phyloP scores from a whole-genome alignment of 2,888 invertebrate genomes.

The Mesoligia furuncula region DNA sequence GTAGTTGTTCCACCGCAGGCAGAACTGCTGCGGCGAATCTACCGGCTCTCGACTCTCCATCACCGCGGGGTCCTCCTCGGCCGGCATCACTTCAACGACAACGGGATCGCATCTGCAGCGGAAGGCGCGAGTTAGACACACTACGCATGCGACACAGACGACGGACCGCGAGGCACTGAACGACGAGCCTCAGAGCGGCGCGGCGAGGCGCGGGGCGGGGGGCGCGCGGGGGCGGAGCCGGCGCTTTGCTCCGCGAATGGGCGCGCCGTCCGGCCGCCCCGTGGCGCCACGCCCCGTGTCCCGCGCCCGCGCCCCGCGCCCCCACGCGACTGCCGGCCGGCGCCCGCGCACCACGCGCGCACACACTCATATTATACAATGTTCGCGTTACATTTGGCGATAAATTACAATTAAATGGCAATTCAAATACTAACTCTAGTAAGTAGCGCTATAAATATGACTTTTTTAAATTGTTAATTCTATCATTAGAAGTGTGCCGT shows the following conservation, averaged over 20 bases:
- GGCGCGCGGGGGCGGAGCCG: conserved; percentile 75
- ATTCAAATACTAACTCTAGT: conserved; percentile 57
- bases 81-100: conserved; percentile 85
- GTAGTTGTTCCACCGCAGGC: conserved; percentile 98
- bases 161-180: conserved; percentile 85
- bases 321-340: conserved; percentile 54
- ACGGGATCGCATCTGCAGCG: conserved; percentile 86
- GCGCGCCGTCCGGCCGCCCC: conserved; percentile 67
- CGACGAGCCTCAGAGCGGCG: conserved; percentile 70
- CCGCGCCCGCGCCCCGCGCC: conserved; percentile 60
- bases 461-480: conserved; percentile 54
- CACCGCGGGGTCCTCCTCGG: conserved; percentile 87
- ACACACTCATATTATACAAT: conserved; percentile 49
- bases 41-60: conserved; percentile 85
- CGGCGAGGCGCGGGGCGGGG: conserved; percentile 76
- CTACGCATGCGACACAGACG: conserved; percentile 79
- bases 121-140: conserved; percentile 75
- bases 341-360: conserved; percentile 63
- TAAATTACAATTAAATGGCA: conserved; percentile 67
- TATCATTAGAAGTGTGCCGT: conserved; percentile 43
- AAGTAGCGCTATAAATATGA: conserved; percentile 57
- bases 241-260: conserved; percentile 68
- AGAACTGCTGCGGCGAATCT: conserved; percentile 96
- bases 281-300: conserved; percentile 66
- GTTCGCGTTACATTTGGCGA: conserved; percentile 64